Conservation (phyloP, 2,888 invertebrate species). For the Spilosoma lubricipeda region DNA sequence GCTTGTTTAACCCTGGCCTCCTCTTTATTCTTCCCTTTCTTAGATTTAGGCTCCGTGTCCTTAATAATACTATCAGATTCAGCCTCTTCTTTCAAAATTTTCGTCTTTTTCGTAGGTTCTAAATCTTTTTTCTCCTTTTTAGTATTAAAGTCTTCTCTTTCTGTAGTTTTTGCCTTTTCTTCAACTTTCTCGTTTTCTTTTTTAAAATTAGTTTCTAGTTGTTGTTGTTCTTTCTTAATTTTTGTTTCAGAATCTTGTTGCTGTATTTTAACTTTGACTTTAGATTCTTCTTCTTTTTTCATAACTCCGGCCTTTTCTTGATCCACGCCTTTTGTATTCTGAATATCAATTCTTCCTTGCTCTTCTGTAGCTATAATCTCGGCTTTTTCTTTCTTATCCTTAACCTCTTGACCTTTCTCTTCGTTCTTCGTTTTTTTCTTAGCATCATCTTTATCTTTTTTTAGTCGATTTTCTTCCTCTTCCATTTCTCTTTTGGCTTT, state of each 20-base stretch:
- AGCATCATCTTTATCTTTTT: conserved; percentile 12
- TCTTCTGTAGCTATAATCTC: conserved; percentile 21
- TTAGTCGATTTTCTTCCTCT: conserved; percentile 17
- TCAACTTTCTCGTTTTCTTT: conserved; percentile 12
- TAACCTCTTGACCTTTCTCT: conserved; percentile 16
- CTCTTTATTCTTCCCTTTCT: background rate
- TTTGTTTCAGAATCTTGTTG: conserved; percentile 17
- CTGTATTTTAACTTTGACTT: conserved; percentile 1
- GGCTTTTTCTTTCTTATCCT: conserved; percentile 8
- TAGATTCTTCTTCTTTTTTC: background rate
- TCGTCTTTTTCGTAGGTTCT: conserved; percentile 1
- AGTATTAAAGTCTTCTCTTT: conserved; percentile 1
- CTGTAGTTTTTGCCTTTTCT: background rate
- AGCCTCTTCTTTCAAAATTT: conserved; percentile 14
- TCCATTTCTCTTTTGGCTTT: background rate
- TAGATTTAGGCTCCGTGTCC: background rate
- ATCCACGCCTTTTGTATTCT: background rate
- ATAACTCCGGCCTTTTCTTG: background rate
- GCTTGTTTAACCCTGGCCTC: background rate
- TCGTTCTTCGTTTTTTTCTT: conserved; percentile 21
- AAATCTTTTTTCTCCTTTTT: conserved; percentile 23
- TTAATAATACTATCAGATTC: conserved; percentile 5
- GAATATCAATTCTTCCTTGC: background rate
- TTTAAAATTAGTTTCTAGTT: conserved; percentile 20
- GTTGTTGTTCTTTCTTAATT: conserved; percentile 20